phyloP scores from a whole-genome alignment of 2,113 vertebrate species.

The Puntigrus tetrazona region DNA sequence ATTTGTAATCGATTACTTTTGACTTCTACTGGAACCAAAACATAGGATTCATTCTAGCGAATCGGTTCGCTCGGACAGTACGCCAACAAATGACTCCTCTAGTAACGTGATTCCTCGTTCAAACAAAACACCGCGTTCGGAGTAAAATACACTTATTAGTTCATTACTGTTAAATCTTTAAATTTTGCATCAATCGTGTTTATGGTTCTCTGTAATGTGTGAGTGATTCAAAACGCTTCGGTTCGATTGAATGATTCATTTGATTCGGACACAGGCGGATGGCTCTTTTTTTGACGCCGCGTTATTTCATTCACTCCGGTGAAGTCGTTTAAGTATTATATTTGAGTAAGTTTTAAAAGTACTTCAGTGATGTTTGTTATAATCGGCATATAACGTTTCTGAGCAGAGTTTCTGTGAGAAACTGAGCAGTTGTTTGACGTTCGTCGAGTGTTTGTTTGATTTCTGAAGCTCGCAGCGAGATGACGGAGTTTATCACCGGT shows the following conservation, averaged over 20 bases:
- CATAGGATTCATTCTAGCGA: not conserved
- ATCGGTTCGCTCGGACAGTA: not conserved
- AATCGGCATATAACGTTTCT: not conserved
- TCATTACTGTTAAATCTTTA: too few species aligned
- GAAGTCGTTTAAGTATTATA: not conserved
- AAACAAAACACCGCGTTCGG: not conserved
- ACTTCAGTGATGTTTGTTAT: not conserved
- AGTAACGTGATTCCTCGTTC: not conserved
- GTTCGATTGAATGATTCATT: not conserved
- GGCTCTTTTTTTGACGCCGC: not conserved
- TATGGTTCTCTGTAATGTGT: not conserved
- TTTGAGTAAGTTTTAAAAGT: not conserved
- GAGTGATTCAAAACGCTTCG: not conserved
- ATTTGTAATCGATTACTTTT: conserved; percentile 10
- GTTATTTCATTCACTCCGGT: not conserved
- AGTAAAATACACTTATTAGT: not conserved
- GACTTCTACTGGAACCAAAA: not conserved
- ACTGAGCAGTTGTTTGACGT: not conserved
- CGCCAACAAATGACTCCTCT: not conserved
- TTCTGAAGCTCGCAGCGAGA: not conserved
- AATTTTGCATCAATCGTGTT: not conserved
- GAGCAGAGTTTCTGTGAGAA: not conserved
- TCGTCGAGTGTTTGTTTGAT: not conserved
- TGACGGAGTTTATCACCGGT: not conserved
- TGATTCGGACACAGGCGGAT: not conserved